Evolutionary conservation across 1,140 invertebrate genomes (phyloP).

Genomic region (Drosophila quadrilineata): DNA sequence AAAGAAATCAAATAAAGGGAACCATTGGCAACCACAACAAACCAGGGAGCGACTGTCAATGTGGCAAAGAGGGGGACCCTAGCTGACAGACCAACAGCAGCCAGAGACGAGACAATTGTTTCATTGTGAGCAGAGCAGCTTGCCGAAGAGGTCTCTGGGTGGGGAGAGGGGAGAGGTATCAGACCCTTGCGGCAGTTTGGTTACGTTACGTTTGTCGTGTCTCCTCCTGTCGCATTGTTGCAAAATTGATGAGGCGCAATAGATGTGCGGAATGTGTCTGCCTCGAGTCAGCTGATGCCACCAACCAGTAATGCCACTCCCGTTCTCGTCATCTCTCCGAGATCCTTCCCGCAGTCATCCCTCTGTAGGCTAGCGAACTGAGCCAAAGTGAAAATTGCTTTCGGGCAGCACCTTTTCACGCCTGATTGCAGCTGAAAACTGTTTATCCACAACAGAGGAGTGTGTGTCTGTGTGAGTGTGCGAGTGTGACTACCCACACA

Average conservation of each 20-base stretch:
- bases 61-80: conserved; percentile 1
- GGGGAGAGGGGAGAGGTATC: conserved; percentile 13
- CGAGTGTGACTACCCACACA: conserved; percentile 13
- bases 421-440: conserved; percentile 69
- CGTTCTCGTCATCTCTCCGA: background rate
- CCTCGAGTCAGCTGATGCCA: background rate
- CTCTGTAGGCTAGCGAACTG: too few relatives aligned
- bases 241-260: conserved; percentile 72
- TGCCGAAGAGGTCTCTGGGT: background rate
- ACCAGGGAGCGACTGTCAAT: conserved; percentile 19
- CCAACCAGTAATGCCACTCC: background rate
- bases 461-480: conserved; percentile 4
- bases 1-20: conserved; percentile 23
- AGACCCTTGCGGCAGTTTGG: conserved; percentile 1
- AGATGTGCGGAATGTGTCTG: conserved; percentile 30
- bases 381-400: conserved; percentile 74
- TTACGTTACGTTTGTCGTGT: conserved; percentile 33
- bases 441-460: conserved; percentile 15
- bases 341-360: conserved; percentile 5
- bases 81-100: conserved; percentile 3
- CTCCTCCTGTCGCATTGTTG: conserved; percentile 69
- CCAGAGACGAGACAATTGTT: conserved; percentile 34
- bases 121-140: conserved; percentile 35
- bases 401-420: conserved; percentile 72
- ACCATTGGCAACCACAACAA: conserved; percentile 36